A percentile compares a stretch with the other conserved stretches of the same genome.
Conservation (phyloP, 2,797 vertebrate genomes). For the Catamblyrhynchus diadema region DNA sequence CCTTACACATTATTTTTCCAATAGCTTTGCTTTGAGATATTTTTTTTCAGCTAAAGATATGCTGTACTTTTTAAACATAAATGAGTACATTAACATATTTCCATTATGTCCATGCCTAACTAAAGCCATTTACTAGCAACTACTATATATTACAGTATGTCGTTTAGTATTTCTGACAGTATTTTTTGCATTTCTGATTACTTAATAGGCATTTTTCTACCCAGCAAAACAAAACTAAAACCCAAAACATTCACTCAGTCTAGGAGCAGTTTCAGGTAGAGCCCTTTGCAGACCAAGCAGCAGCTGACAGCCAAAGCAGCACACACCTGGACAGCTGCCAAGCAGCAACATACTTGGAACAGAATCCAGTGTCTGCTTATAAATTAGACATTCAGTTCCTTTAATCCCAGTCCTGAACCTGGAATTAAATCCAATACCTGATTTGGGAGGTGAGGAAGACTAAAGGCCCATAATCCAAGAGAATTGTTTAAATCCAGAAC, state of each 20-base stretch:
- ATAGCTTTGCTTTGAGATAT: background rate
- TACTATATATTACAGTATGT: background rate
- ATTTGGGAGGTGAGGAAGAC: background rate
- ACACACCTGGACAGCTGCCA: conserved; percentile 1
- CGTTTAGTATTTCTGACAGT: background rate
- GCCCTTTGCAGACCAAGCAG: background rate
- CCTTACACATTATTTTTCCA: background rate
- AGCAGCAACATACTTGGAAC: background rate
- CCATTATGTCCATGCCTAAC: background rate
- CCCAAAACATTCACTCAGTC: background rate
- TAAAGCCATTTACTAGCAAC: background rate
- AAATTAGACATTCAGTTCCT: conserved; percentile 13
- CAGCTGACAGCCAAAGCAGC: background rate
- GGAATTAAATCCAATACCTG: background rate
- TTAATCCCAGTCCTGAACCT: conserved; percentile 10
- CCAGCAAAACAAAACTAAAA: background rate
- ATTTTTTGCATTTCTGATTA: background rate
- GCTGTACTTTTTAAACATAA: background rate
- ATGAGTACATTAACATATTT: background rate
- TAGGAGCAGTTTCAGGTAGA: conserved; percentile 22
- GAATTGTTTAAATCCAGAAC: background rate
- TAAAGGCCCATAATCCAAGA: background rate
- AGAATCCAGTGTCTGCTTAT: background rate
- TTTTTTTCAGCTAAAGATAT: background rate
- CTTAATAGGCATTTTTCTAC: background rate